Evolutionary conservation across 2,888 invertebrate species (phyloP).

Genomic region (Andrena hattorfiana): DNA sequence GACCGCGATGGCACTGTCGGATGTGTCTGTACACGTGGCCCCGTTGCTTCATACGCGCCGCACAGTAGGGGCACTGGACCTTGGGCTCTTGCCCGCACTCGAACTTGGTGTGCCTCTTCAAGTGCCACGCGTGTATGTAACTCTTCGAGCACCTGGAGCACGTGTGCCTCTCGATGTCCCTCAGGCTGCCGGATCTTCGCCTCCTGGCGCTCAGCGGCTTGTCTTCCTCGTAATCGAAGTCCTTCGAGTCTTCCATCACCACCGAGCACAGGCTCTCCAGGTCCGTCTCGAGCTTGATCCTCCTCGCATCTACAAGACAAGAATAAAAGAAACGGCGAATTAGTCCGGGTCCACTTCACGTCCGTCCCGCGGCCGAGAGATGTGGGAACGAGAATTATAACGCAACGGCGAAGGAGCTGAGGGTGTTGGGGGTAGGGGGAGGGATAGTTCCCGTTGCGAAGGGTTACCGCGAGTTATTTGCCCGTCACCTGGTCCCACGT

Average conservation of each 20-base stretch:
- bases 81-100: constrained; percentile 85
- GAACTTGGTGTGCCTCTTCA: constrained; percentile 83
- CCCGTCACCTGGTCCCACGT: constrained; percentile 65
- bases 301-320: constrained; percentile 68
- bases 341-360: constrained; percentile 43
- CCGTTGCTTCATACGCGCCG: constrained; percentile 77
- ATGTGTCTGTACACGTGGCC: constrained; percentile 80
- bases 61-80: constrained; percentile 80
- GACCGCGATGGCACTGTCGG: constrained; percentile 73
- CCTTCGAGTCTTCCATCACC: constrained; percentile 55
- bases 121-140: constrained; percentile 80
- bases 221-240: constrained; percentile 59
- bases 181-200: constrained; percentile 43
- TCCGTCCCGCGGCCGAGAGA: constrained; percentile 11
- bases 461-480: constrained; percentile 56
- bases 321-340: constrained; percentile 43
- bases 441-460: constrained; percentile 19
- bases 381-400: constrained; percentile 27
- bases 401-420: not conserved
- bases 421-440: constrained; percentile 8
- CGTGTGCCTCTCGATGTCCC: constrained; percentile 69
- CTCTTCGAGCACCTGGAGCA: constrained; percentile 80
- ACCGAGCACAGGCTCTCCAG: constrained; percentile 57
- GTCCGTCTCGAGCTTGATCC: constrained; percentile 62
- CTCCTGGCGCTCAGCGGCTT: constrained; percentile 57